Base-by-base conservation (phyloP, 2,888 invertebrate species). In the Sesia apiformis region DNA sequence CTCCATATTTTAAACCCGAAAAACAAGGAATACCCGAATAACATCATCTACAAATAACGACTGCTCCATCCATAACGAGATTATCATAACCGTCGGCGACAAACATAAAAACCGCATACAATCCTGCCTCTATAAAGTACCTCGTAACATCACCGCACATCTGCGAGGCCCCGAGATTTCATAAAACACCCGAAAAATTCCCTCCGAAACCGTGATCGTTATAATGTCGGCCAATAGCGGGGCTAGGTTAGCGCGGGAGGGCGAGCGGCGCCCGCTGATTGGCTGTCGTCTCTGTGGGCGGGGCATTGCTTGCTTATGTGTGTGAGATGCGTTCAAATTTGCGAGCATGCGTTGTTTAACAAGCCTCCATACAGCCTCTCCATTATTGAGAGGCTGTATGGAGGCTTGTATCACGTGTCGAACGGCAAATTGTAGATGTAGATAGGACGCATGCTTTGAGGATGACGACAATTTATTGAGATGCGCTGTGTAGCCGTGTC, bases 171-270 rank as follows among this genome's bases (percentile, higher is more conserved):
- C 66, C 66, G 75, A 77, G 81, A 79, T 77, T 79, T 78, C 78
- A 82, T 84, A 82, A 81, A 82, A 79, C 81, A 82, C 79, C 85
- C 82, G 73, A 85, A 84, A 86, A 82, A 78, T 82, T 82, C 80
- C 84, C 81, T 79, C 78, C 80, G 74, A 81, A 78, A 74, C 70
- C 66, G 70, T 77, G 84, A 84, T 85, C 84, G 84, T 84, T 84
- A 83, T 65, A 67, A 64, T 59, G 63, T 61, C 66, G 58, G 64
- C 87, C 78, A 87, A 88, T 84, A 63, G 72, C 63, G 63, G 63
- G 60, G 72, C 64, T 58, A 59, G 63, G 62, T 73, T 65, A 62
- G 65, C 76, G 77, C 75, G 74, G 78, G 75, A 78, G 84, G 83
- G 79, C 71, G 70, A 76, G 66, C 61, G 74, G 70, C 65, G 71